Base-by-base conservation (phyloP, 2,888 invertebrate species). In the Limnephilus auricula region DNA sequence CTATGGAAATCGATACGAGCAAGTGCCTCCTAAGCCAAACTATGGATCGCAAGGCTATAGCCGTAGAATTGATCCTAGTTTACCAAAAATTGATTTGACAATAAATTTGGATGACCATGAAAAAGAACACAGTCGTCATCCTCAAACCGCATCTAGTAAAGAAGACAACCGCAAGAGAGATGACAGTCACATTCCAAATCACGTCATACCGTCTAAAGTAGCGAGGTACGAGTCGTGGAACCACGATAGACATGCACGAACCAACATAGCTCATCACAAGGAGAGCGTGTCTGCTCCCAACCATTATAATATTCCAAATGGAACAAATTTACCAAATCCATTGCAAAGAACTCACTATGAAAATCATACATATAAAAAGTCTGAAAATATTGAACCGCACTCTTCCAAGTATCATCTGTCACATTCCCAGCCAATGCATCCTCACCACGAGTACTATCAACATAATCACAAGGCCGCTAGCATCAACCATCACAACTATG, bases 81-180 rank as follows among this genome's bases (percentile, higher is more conserved):
- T 96, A 93, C 95, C 95, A 93, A 95, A 95, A 94, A 96, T 96
- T 94, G 96, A 96, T 94, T 95, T 96, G 92, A 96, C 96, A 50
- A 94, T 94, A 93, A 93, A 95, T 85, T 93, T 94, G 40, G 94
- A 93, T 90, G 95, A 95, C 92, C 94, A 95, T 32, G 83, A 90
- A 25, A 85, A 83, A 92, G 94, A 94, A 92, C 91, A 94, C 82
- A 95, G 95, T 87, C 94, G 93, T 93, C 95, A 95, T 94, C 94
- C 95, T 93, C 94, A 95, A 78, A 95, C 65, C 15, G 79, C 78
- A 25, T 95, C 95, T 93, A 94, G 95, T 92, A 95, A 95, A 93
- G 96, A 91, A 89, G 91, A 91, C n/a, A 89, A 32, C 40, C 85
- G 91, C 13, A 96, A 96, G 94, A 95, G 96, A 88, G 94, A 95